Conservation (phyloP, 2,888 invertebrate genomes). For the Allophyes oxyacanthae region DNA sequence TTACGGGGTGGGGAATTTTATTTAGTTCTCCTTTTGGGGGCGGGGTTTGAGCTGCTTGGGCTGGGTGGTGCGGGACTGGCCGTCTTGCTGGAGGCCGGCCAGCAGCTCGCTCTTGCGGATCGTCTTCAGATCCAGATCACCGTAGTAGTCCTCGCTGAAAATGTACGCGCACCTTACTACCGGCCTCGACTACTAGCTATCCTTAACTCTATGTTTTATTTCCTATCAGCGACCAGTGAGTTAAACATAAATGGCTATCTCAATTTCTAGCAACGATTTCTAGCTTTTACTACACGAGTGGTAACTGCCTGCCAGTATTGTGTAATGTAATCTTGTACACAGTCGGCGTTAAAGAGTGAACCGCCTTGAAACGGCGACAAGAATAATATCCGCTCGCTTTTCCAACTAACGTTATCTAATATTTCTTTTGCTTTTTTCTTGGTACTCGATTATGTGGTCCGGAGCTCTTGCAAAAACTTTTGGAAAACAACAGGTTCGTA, state of each 20-base stretch:
- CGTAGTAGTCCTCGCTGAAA: constrained; percentile 99
- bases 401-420: constrained; percentile 74
- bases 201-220: constrained; percentile 68
- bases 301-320: constrained; percentile 77
- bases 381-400: constrained; percentile 82
- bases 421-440: constrained; percentile 73
- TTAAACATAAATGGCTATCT: constrained; percentile 68
- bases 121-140: constrained; percentile 97
- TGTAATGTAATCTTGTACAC: constrained; percentile 81
- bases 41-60: constrained; percentile 88
- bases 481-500: constrained; percentile 56
- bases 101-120: constrained; percentile 98
- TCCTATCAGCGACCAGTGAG: constrained; percentile 52
- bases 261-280: constrained; percentile 80
- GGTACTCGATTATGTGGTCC: constrained; percentile 56
- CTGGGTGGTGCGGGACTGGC: constrained; percentile 80
- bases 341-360: constrained; percentile 76
- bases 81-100: constrained; percentile 92
- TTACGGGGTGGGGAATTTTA: constrained; percentile 68
- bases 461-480: constrained; percentile 66
- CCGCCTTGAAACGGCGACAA: constrained; percentile 83
- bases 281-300: constrained; percentile 77
- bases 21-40: constrained; percentile 89
- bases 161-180: constrained; percentile 86
- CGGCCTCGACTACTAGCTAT: constrained; percentile 73